phyloP scores from a whole-genome alignment of 92 coral and sea anemone genomes.

The Actinernus sp. region DNA sequence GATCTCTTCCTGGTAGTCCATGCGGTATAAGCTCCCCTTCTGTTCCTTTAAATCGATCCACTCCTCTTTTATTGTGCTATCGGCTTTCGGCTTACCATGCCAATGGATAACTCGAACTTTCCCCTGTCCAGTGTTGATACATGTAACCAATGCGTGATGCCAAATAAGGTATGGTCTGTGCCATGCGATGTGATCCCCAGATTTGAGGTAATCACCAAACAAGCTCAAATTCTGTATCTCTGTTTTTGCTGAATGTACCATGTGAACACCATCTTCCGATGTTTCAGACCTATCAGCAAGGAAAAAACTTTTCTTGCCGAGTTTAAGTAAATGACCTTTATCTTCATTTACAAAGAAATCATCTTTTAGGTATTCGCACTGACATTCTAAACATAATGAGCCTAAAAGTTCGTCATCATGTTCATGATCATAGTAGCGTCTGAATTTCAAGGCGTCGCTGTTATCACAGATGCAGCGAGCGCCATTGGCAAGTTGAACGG shows the following conservation, averaged over 20 bases:
- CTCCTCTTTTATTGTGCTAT: slow-evolving; percentile 18
- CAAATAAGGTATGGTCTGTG: slow-evolving; percentile 31
- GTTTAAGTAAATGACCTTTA: slow-evolving; percentile 6
- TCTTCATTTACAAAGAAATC: slow-evolving; percentile 1
- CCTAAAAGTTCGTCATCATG: slow-evolving; percentile 22
- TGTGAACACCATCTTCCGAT: slow-evolving; percentile 19
- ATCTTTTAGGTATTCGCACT: slow-evolving; percentile 9
- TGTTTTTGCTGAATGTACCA: slow-evolving; percentile 29
- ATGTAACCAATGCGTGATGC: slow-evolving; percentile 63
- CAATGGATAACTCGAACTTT: slow-evolving; percentile 52
- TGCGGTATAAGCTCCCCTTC: slow-evolving; percentile 18
- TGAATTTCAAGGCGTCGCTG: slow-evolving; percentile 16
- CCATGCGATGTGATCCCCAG: slow-evolving; percentile 63
- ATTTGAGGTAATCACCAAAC: slow-evolving; percentile 39
- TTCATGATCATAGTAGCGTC: slow-evolving; percentile 23
- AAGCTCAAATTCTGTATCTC: not conserved
- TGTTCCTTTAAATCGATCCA: slow-evolving; percentile 6
- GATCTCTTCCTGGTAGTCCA: slow-evolving; percentile 18
- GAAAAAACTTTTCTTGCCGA: slow-evolving; percentile 12
- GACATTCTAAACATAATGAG: slow-evolving; percentile 11
- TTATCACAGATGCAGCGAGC: slow-evolving; percentile 16
- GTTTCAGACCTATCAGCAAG: slow-evolving; percentile 1
- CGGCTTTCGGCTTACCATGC: not conserved
- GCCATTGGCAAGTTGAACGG: slow-evolving; percentile 29
- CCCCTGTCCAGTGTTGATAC: slow-evolving; percentile 23